Evolutionary conservation across 2,113 vertebrate species (phyloP), one percentile per base, ranked within the genome.

Genomic region (Tichodroma muraria): DNA sequence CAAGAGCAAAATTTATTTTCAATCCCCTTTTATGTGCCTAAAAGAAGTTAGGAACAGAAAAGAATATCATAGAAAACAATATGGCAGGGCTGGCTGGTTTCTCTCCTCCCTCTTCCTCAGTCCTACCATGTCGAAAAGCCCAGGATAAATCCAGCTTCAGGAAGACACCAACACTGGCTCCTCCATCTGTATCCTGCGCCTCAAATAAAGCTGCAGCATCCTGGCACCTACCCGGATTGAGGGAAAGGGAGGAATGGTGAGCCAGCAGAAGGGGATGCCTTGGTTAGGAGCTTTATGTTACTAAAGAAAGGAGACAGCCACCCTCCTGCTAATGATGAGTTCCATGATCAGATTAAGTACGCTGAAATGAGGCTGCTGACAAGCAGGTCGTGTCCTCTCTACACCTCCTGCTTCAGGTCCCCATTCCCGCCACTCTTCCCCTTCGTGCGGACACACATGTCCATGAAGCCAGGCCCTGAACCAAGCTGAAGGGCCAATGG

Each of bases 391-490:
- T 7, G 49, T 61, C 21, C 42, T 20, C 20, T 22, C 27, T 50
- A 27, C 40, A n/a, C 11, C 52, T 66, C 14, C 44, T 12, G 54
- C 44, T 66, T 30, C 78, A 16, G 37, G 40, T 49, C 60, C 65
- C 40, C n/a, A 44, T 27, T 44, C 49, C 47, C 31, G 6, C 18
- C 0, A 0, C 33, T 50, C 38, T 47, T 56, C 60, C 45, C 59
- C 76, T 57, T 54, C 15, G 27, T 37, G 27, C 38, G 44, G 54
- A 49, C 53, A 40, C 3, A 0, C 0, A 0, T 22, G 65, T 5
- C 42, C 25, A 5, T 10, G n/a, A 70, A 66, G 56, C 60, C 37
- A 15, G 0, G 1, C 35, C 44, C 77, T 47, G 23, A 64, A 22
- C 13, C 11, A 56, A 79, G 19, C 49, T 54, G 50, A 47, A 56